Base-by-base conservation (phyloP, 2,797 vertebrate genomes). In the Cyprinodon diabolis region DNA sequence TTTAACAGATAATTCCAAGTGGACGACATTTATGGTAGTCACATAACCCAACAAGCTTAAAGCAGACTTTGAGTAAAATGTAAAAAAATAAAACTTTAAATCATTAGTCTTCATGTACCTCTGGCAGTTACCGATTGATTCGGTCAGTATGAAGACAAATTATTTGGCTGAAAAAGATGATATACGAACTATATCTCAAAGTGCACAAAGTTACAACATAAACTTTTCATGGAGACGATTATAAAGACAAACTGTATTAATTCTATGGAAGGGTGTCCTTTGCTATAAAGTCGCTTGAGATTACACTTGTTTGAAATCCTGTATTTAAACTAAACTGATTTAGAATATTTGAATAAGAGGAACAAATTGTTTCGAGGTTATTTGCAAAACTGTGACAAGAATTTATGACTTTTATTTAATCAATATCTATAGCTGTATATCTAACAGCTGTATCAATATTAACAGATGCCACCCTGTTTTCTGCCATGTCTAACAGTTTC, bases 401-500 rank as follows among this genome's bases (percentile, higher is more conserved):
- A n/a, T 5, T 12, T 6, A 54, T 65, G 37, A 52, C 43, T 54
- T 23, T 68, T n/a, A 40, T 72, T 17, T 45, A 43, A 15, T 58
- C 4, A 43, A 30, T 12, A 4, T 65, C 35, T 52, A 21, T 30
- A 30, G 30, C 30, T 30, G 30, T 30, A 30, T 30, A 30, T 10
- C 51, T 62, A 25, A 45, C 62, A 69, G 21, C 40, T 43, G 40
- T 43, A 35, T 37, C 23, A 72, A 25, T 19, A 75, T 58, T 19
- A 57, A 75, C 21, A 56, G 63, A 9, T 47, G 30, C 30, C 30
- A 30, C 30, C 25, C 19, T 47, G 6, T 67, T 23, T 45, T 54
- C 65, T 71, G 25, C 58, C 51, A 45, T 45, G 4, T 10, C 37
- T 17, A 25, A 37, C 45, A 7, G 0, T 76, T 71, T 54, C 54